These are phyloP conservation scores for Temnothorax ravouxi DNA, from an alignment of 2,888 invertebrate genomes.

Conservation along the genomic window DNA sequence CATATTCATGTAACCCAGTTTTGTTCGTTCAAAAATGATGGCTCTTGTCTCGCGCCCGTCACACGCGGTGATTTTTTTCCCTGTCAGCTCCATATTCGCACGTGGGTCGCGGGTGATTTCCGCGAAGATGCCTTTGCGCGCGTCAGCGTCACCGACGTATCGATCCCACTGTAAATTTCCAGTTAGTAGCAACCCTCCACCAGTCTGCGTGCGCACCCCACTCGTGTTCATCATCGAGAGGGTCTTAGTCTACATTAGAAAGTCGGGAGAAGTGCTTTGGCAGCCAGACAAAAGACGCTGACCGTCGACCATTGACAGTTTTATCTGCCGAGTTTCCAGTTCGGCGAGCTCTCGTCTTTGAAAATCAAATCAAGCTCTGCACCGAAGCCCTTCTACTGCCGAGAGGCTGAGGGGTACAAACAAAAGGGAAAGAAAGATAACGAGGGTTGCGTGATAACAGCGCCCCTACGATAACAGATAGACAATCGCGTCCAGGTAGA, in stretches of 20 bases:
- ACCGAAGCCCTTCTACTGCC: background rate
- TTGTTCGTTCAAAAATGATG: conserved; percentile 7
- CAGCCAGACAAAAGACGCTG: background rate
- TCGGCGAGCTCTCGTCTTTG: background rate
- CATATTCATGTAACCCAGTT: conserved; percentile 34
- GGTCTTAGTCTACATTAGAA: conserved; percentile 55
- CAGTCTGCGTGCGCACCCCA: conserved; percentile 74
- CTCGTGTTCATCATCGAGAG: conserved; percentile 71
- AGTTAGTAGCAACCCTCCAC: conserved; percentile 73
- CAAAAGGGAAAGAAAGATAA: background rate
- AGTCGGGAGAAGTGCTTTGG: conserved; percentile 60
- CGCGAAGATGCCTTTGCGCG: conserved; percentile 69
- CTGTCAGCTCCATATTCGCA: conserved; percentile 48
- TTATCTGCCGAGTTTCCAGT: background rate
- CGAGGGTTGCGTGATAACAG: background rate
- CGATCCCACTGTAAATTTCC: conserved; percentile 79
- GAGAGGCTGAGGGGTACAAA: conserved; percentile 11
- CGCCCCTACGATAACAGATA: background rate
- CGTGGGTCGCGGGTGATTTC: conserved; percentile 67
- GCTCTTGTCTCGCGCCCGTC: background rate
- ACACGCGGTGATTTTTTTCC: background rate
- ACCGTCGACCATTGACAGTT: background rate
- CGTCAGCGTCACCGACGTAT: conserved; percentile 73
- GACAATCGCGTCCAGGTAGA: background rate
- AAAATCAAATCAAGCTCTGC: background rate